phyloP scores from a whole-genome alignment of 2,113 vertebrate genomes.

The Tapirus terrestris region DNA sequence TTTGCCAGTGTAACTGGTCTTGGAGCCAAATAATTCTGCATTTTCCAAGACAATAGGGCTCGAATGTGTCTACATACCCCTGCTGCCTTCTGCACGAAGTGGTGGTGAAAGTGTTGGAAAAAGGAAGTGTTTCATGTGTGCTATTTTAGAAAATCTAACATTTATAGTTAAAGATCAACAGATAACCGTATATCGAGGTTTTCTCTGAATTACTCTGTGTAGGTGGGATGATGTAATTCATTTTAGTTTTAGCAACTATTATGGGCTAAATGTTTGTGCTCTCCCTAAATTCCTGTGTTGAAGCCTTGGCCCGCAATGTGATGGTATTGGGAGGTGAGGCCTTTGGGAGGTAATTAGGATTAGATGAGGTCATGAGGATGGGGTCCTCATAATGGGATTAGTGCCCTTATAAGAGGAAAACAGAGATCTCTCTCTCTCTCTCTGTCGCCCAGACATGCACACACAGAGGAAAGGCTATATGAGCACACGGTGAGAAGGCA shows the following conservation, averaged over 20 bases:
- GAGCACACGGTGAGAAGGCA: neutral
- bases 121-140: neutral
- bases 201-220: neutral
- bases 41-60: neutral
- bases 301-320: neutral
- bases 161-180: neutral
- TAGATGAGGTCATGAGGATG: neutral
- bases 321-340: neutral
- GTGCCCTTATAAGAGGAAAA: neutral
- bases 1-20: neutral
- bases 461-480: neutral
- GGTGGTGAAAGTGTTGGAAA: neutral
- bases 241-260: neutral
- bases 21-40: neutral
- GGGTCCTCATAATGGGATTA: neutral
- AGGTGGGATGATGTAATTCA: neutral
- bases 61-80: neutral
- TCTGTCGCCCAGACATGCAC: neutral
- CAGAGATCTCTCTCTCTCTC: neutral
- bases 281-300: neutral
- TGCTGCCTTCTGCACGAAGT: neutral
- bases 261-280: neutral
- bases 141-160: slow-evolving; percentile 4
- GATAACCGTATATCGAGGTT: neutral
- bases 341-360: neutral